Base-by-base conservation (phyloP, 2,888 invertebrate species). In the Stomorhina lunata region DNA sequence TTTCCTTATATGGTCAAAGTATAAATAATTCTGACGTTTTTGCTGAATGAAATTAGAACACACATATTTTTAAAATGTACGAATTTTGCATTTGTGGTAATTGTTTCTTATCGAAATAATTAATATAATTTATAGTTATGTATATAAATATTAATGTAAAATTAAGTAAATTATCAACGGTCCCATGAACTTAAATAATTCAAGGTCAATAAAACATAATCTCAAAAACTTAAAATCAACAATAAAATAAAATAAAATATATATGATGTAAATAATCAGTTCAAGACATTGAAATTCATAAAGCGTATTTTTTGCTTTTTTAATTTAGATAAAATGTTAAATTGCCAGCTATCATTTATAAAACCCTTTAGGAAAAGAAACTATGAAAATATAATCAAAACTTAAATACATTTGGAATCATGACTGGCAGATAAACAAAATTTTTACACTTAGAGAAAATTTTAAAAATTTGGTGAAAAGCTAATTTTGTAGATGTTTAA, bases 131-230 rank as follows among this genome's bases (percentile, higher is more conserved):
- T 15, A 25, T 27, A 15, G 25, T 27, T 15, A 32, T 32, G 17
- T 20, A 32, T 20, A 9, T 25, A 0, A 9, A 5, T 40, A 4
- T 32, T 9, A 15, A 32, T 12, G 22, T 27, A 27, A 12, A 50
- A 15, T 40, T 29, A 72, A 17, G 27, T 7, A 17, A 53, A 48
- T 71, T 40, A 37, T 48, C 32, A 37, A 68, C 45, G 53, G 27
- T 59, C 53, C 55, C 61, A 68, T 73, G 34, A 80, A 80, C 55
- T 55, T 17, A 73, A n/a, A n/a, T n/a, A n/a, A 27, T 66, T 80
- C 73, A 73, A 80, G 80, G 80, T 61, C 45, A 73, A 61, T n/a
- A 45, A 45, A 61, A 57, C n/a, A 15, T 32, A 29, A 43, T 22
- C 55, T 32, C 4, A 15, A 71, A n/a, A 22, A 59, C 32, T 53